Percentiles rank a stretch among this genome's conserved stretches.
These are phyloP conservation scores for Urocyon cinereoargenteus DNA, from an alignment of 2,797 vertebrate genomes.

Conservation along the genomic window DNA sequence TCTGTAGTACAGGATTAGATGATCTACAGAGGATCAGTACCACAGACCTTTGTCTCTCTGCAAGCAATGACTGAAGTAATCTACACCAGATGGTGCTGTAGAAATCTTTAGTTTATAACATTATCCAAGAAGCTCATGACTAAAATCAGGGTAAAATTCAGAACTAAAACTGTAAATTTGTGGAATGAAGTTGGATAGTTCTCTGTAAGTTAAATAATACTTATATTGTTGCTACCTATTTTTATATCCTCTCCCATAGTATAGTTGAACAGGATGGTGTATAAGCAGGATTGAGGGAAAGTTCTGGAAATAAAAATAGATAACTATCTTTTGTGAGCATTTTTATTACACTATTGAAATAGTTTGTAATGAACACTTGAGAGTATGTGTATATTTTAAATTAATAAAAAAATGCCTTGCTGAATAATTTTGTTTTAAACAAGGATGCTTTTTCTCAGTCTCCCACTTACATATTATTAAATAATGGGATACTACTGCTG, in stretches of 20 bases:
- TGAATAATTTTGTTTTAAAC: neutral
- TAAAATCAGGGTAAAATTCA: neutral
- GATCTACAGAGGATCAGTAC: neutral
- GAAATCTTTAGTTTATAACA: slow-evolving; percentile 19
- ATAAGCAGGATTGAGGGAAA: neutral
- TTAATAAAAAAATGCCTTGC: neutral
- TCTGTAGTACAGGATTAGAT: neutral
- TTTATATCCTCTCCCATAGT: neutral
- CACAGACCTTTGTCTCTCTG: neutral
- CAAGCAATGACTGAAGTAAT: neutral
- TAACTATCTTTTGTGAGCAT: neutral
- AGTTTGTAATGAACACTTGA: neutral
- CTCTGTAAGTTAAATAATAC: neutral
- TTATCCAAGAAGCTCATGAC: neutral
- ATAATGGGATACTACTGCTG: neutral
- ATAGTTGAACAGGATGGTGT: neutral
- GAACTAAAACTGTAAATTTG: slow-evolving; percentile 28
- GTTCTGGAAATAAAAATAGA: slow-evolving; percentile 10
- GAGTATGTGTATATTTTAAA: neutral
- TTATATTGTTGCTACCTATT: slow-evolving; percentile 15
- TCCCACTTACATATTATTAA: neutral
- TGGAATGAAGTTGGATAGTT: neutral
- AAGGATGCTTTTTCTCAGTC: neutral
- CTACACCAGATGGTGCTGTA: slow-evolving; percentile 10
- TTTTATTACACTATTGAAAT: neutral